A percentile compares a stretch with the other conserved stretches of the same genome.
phyloP scores from a whole-genome alignment of 2,113 vertebrate species.

The Ammodytes dubius region DNA sequence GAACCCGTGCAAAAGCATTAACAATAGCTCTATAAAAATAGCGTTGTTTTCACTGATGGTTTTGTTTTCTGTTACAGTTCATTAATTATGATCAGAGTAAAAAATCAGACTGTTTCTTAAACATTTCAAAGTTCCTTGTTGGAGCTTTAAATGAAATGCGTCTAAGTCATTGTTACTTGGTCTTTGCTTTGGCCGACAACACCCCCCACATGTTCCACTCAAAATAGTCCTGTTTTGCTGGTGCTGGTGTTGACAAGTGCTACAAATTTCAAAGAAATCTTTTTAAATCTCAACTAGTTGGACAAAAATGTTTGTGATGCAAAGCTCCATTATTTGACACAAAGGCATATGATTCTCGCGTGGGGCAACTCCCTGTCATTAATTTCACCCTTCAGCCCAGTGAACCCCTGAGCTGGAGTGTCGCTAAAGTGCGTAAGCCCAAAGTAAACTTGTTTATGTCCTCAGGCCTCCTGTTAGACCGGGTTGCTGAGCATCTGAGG shows the following conservation, averaged over 20 bases:
- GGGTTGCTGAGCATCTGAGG: slow-evolving; percentile 38
- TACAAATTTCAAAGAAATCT: slow-evolving; percentile 18
- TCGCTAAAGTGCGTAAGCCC: slow-evolving; percentile 26
- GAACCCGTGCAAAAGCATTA: no score
- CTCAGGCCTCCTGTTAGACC: slow-evolving; percentile 47
- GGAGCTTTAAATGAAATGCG: neutral
- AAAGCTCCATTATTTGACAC: slow-evolving; percentile 12
- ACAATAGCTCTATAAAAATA: no score
- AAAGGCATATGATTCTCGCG: neutral
- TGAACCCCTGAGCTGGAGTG: slow-evolving; percentile 32
- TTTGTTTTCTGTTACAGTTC: no score
- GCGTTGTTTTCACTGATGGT: no score
- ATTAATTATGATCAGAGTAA: no score
- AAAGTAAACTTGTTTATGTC: slow-evolving; percentile 57
- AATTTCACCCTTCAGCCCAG: slow-evolving; percentile 17
- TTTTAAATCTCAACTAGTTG: slow-evolving; percentile 7
- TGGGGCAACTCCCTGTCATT: neutral
- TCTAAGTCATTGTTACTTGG: neutral
- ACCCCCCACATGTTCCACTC: neutral
- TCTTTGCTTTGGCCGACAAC: neutral
- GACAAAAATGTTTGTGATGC: neutral
- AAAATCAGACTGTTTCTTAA: no score
- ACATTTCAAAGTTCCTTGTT: no score
- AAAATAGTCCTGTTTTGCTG: neutral
- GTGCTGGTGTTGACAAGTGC: neutral